phyloP scores from a whole-genome alignment of 1,140 invertebrate species.

The Polypedilum pembai region DNA sequence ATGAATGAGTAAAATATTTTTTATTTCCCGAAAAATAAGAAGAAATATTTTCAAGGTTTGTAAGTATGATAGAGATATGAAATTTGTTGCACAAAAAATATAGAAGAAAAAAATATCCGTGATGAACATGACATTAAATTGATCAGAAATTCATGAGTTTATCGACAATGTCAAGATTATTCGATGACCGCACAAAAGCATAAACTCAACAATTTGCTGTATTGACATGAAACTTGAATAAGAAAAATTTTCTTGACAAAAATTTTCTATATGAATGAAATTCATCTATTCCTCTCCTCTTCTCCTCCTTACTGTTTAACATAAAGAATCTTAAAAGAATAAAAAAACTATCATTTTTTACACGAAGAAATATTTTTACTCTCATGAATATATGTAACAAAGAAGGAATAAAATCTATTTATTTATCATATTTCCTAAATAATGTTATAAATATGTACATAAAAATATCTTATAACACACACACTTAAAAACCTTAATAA shows the following conservation, averaged over 20 bases:
- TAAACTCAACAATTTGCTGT: not conserved
- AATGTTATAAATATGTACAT: not conserved
- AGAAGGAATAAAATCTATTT: no score
- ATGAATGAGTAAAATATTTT: not conserved
- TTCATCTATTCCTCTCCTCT: no score
- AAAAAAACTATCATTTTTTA: not conserved
- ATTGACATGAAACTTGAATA: not conserved
- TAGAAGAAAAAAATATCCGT: constrained; percentile 10
- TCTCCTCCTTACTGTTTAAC: no score
- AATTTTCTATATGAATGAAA: no score
- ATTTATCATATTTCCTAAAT: not conserved
- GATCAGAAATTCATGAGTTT: not conserved
- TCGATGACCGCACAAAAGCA: constrained; percentile 16
- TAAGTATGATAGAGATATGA: not conserved
- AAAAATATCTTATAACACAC: not conserved
- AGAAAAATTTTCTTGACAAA: not conserved
- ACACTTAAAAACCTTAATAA: not conserved
- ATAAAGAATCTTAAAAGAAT: no score
- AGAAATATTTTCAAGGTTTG: not conserved
- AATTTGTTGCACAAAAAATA: constrained; percentile 7
- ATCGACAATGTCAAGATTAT: not conserved
- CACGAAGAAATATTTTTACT: constrained; percentile 11
- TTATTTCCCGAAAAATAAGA: no score
- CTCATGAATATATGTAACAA: no score
- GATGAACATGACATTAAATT: not conserved